Base-by-base conservation (phyloP, 1,140 invertebrate genomes). In the Campoletis sonorensis region DNA sequence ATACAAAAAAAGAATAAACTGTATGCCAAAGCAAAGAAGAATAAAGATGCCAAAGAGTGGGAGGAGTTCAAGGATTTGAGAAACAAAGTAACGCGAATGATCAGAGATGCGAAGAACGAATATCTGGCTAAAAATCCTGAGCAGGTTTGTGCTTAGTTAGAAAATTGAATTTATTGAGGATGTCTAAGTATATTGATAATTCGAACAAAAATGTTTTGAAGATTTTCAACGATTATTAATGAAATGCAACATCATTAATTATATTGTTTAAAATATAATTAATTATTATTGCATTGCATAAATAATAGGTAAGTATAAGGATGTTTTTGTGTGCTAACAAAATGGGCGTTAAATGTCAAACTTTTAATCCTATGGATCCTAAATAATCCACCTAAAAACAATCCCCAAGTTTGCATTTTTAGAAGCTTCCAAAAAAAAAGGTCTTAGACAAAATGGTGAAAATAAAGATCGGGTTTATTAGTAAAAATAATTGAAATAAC, bases 1-100 rank as follows among this genome's bases (percentile, higher is more conserved):
- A 93, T 93, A 83, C 88, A 92, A 84, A 93, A 92, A 85, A 93
- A 93, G 83, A 93, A 93, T 83, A 92, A 93, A 83, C 85, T 93
- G 16, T 92, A 93, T 85, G 90, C 90, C 76, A 92, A 91, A 85
- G 92, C 92, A 76, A 93, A 92, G 84, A 92, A 92, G 77, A 93
- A 91, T 79, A 93, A 92, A 83, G 88, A 89, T 82, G 89, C 90
- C 80, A 91, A 90, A 84, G 92, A 93, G 83, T 93, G 93, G 92
- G 89, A 93, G 72, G 91, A 91, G 79, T 93, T 93, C 86, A 93
- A 92, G 87, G 92, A 93, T 85, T 89, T 93, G 40, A 86, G 92
- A 64, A 93, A 93, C 79, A 93, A 92, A 89, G 93, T 93, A 2
- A 92, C 91, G n/a, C 89, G 91, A 51, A 92, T 93, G 92, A 91